Conservation (phyloP, 2,113 vertebrate genomes). For the Cacatua alba region DNA sequence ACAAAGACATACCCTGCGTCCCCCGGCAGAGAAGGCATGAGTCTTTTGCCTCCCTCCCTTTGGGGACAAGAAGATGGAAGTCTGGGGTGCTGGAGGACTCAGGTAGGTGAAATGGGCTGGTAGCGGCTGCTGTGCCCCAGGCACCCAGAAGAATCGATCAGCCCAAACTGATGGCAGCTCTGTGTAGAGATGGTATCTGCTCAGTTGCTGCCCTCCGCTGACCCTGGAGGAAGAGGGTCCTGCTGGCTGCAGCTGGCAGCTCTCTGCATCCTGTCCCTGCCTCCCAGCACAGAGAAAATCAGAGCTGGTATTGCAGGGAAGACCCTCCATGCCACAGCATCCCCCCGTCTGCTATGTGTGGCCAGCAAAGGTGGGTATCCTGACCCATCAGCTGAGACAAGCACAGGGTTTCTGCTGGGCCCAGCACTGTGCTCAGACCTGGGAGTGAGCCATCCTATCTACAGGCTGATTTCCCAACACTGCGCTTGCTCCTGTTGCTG, state of each 20-base stretch:
- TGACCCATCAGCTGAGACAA: too few species aligned
- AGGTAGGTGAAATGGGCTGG: neutral
- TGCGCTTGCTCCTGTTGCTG: neutral
- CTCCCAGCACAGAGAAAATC: neutral
- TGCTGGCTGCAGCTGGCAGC: neutral
- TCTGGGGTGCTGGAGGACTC: neutral
- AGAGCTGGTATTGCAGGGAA: neutral
- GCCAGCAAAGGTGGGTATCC: accelerated
- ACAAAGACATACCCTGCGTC: neutral
- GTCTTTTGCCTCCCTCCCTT: neutral
- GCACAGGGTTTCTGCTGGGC: neutral
- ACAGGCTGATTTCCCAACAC: neutral
- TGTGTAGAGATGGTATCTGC: accelerated
- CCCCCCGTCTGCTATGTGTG: too few species aligned
- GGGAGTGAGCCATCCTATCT: neutral
- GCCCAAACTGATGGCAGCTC: neutral
- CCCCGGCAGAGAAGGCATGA: neutral
- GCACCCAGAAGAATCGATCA: accelerated
- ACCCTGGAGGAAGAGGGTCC: neutral
- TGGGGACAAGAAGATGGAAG: neutral
- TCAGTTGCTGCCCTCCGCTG: neutral
- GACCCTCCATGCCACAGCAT: neutral
- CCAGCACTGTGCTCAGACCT: accelerated
- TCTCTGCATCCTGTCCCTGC: neutral
- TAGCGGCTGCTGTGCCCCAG: neutral